phyloP scores from a whole-genome alignment of 2,797 vertebrate genomes.

The Microctenopoma steveboyesi region DNA sequence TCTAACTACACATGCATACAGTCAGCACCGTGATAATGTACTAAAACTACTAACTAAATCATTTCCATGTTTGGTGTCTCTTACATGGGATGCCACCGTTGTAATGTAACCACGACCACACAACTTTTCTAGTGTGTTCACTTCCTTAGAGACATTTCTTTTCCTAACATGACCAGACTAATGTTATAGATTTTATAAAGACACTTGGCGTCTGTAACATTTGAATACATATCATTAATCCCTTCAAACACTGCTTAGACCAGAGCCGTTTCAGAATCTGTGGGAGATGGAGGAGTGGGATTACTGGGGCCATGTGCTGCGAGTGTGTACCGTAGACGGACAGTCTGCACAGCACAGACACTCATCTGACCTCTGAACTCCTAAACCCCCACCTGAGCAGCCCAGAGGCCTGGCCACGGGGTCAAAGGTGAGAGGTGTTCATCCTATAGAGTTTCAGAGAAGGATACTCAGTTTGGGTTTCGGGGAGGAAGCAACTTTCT shows the following conservation, averaged over 20 bases:
- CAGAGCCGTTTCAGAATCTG: conserved; percentile 57
- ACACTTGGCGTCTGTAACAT: conserved; percentile 51
- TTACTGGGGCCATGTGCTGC: conserved; percentile 74
- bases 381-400: conserved; percentile 63
- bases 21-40: conserved; percentile 58
- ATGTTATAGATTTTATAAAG: conserved; percentile 25
- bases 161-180: conserved; percentile 25
- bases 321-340: conserved; percentile 77
- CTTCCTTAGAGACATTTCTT: conserved; percentile 9
- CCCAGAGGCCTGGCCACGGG: conserved; percentile 67
- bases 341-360: conserved; percentile 79
- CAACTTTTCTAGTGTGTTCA: conserved; percentile 19
- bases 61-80: conserved; percentile 37
- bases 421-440: conserved; percentile 78
- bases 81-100: conserved; percentile 31
- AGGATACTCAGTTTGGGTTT: conserved; percentile 73
- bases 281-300: conserved; percentile 76
- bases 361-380: conserved; percentile 71
- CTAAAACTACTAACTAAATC: conserved; percentile 12
- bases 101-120: conserved; percentile 46
- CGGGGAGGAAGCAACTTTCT: conserved; percentile 57
- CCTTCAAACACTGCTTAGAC: conserved; percentile 55
- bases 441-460: conserved; percentile 78
- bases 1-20: conserved; percentile 49
- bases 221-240: conserved; percentile 61